phyloP scores from a whole-genome alignment of 2,113 vertebrate genomes.

The Condylura cristata region DNA sequence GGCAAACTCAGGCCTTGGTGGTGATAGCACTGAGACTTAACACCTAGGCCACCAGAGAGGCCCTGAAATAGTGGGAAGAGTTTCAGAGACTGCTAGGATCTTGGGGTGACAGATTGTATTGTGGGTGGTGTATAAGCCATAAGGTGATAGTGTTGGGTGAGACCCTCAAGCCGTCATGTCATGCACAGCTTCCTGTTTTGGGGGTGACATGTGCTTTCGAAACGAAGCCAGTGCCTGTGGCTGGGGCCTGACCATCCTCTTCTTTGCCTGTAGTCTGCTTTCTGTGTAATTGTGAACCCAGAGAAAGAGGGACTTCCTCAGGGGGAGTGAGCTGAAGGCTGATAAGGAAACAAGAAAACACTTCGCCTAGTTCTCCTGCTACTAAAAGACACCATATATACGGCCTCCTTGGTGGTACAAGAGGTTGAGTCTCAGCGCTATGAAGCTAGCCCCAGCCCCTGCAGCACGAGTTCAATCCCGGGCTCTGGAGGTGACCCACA shows the following conservation, averaged over 20 bases:
- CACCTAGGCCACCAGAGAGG: no score
- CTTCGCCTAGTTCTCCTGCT: no score
- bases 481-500: no score
- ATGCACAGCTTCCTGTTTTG: background rate
- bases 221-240: background rate
- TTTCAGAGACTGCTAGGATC: background rate
- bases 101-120: background rate
- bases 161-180: background rate
- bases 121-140: background rate
- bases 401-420: no score
- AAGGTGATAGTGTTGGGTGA: background rate
- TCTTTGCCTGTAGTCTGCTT: background rate
- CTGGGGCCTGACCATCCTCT: background rate
- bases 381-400: no score
- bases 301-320: background rate
- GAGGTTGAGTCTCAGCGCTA: no score
- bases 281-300: background rate
- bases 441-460: no score
- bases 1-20: no score
- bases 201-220: background rate
- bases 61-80: background rate
- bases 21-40: no score
- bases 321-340: background rate
- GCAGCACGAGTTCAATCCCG: no score
- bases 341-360: background rate